Conservation (phyloP, 2,888 invertebrate species). For the Papilio protenor region DNA sequence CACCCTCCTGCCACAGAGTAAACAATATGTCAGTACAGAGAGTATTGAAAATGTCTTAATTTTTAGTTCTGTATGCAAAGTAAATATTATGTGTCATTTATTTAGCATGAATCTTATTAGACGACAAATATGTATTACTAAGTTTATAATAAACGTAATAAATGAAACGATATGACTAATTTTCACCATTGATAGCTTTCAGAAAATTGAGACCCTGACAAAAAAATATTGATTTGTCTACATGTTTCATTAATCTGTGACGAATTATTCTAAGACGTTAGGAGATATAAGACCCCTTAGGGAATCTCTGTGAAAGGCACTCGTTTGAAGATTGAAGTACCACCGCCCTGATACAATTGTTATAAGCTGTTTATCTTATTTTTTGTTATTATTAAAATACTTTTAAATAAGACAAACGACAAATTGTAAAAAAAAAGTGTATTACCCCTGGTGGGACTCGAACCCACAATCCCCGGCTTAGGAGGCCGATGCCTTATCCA, state of each 20-base stretch:
- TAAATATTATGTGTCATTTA: background rate
- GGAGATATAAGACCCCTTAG: background rate
- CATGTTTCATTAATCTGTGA: conserved; percentile 43
- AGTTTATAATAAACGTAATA: no score
- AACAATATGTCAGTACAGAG: background rate
- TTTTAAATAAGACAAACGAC: background rate
- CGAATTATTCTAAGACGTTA: conserved; percentile 47
- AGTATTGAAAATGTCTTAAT: background rate
- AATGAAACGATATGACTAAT: no score
- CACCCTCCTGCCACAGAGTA: conserved; percentile 45
- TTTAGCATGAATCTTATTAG: no score
- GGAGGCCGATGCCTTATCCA: conserved; percentile 91
- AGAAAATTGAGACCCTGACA: background rate
- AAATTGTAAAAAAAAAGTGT: conserved; percentile 51
- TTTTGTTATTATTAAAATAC: background rate
- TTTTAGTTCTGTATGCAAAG: background rate
- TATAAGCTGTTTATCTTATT: background rate
- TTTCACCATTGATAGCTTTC: background rate
- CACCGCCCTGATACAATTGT: conserved; percentile 5
- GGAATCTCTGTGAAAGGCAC: conserved; percentile 4
- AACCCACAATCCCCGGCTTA: conserved; percentile 91
- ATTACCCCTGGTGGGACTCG: conserved; percentile 90
- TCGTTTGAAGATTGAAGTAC: conserved; percentile 12
- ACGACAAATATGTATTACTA: no score
- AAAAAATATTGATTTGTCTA: background rate